Evolutionary conservation across 2,797 vertebrate genomes (phyloP).

Genomic region (Scyliorhinus canicula): DNA sequence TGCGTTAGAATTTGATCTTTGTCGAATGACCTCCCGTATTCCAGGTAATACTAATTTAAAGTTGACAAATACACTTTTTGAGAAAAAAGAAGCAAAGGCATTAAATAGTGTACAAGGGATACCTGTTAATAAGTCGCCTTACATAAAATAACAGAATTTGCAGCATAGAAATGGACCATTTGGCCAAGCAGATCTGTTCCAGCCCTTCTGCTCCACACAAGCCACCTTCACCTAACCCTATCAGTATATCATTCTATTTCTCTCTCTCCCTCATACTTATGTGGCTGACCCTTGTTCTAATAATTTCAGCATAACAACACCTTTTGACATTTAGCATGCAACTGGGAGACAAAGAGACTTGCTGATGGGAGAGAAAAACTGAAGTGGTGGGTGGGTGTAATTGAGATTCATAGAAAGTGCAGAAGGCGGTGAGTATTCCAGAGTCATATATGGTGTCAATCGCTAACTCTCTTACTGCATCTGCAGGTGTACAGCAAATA

Average conservation of each 20-base stretch:
- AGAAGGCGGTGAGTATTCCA: background rate
- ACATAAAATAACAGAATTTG: background rate
- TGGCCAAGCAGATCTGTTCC: background rate
- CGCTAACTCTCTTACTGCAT: too few species aligned
- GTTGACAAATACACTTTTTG: background rate
- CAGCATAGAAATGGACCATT: background rate
- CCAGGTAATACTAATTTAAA: slow-evolving; percentile 66
- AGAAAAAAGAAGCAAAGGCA: background rate
- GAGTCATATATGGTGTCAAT: too few species aligned
- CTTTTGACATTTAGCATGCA: background rate
- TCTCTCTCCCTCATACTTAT: background rate
- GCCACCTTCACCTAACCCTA: background rate
- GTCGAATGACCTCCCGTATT: slow-evolving; percentile 87
- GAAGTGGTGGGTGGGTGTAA: background rate
- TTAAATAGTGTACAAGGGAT: background rate
- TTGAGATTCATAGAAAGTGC: background rate
- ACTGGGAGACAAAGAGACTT: background rate
- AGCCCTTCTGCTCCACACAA: background rate
- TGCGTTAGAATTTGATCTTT: slow-evolving; percentile 72
- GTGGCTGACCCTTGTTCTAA: background rate
- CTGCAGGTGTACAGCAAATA: too few species aligned
- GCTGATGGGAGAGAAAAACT: background rate
- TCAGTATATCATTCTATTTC: background rate
- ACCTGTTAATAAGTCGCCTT: background rate
- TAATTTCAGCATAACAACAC: background rate